These are phyloP conservation scores for Psilopogon haemacephalus DNA, from an alignment of 2,113 vertebrate genomes.

Conservation along the genomic window DNA sequence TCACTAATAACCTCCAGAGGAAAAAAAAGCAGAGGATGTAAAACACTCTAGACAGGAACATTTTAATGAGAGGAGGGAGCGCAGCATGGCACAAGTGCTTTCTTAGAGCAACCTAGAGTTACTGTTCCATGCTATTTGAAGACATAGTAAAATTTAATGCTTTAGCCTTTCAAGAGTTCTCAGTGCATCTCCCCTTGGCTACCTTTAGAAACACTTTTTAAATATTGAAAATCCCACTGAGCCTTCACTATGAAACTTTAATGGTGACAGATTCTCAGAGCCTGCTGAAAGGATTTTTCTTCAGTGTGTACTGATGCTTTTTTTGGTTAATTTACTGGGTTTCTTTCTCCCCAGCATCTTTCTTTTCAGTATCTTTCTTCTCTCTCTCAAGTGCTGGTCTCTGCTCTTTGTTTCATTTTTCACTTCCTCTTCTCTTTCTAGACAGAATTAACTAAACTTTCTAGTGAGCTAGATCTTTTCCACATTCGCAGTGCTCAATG, in stretches of 20 bases:
- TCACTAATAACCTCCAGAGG: neutral
- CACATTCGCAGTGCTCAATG: rapidly evolving
- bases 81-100: neutral
- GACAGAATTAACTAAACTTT: neutral
- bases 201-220: constrained; percentile 35
- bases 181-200: neutral
- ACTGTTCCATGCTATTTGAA: neutral
- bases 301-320: neutral
- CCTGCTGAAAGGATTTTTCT: constrained; percentile 2
- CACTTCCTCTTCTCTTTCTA: neutral
- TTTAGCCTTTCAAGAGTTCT: constrained; percentile 7
- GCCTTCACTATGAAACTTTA: constrained; percentile 43
- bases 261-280: constrained; percentile 13
- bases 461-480: neutral
- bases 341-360: neutral
- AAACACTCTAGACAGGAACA: neutral
- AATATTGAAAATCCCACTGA: constrained; percentile 53
- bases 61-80: neutral
- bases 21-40: neutral
- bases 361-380: neutral
- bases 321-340: neutral
- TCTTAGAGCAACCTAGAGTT: neutral
- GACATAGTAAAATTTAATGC: neutral
- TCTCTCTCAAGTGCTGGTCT: neutral
- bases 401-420: constrained; percentile 29